phyloP scores from a whole-genome alignment of 2,113 vertebrate genomes.

The Saguinus midas region DNA sequence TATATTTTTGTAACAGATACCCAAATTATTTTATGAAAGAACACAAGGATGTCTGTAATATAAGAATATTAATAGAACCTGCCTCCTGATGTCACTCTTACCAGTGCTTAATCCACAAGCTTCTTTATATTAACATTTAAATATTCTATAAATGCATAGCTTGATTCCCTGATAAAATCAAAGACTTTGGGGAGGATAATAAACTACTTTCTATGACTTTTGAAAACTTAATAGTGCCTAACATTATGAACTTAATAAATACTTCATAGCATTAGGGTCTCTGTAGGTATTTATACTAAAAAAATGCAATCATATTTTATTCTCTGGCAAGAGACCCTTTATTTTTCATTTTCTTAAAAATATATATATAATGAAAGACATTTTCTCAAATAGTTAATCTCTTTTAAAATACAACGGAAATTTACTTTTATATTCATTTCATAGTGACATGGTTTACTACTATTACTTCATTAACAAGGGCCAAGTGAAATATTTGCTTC shows the following conservation, averaged over 20 bases:
- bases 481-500: not conserved
- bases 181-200: not conserved
- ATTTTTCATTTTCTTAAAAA: not conserved
- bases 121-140: conserved; percentile 32
- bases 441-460: not conserved
- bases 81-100: not conserved
- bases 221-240: not conserved
- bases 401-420: conserved; percentile 1
- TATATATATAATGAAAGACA: not conserved
- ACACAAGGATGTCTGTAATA: not conserved
- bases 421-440: conserved; percentile 21
- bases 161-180: conserved; percentile 35
- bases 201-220: not conserved
- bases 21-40: not conserved
- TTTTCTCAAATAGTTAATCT: not conserved
- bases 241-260: not conserved
- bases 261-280: not conserved
- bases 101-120: not conserved
- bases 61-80: not conserved
- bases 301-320: not conserved
- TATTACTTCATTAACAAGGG: not conserved
- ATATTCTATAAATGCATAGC: not conserved
- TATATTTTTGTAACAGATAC: conserved; percentile 20
- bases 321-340: not conserved
- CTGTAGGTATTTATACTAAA: conserved; percentile 3